Evolutionary conservation across 2,888 invertebrate species (phyloP).

Genomic region (Chrysolina americana): DNA sequence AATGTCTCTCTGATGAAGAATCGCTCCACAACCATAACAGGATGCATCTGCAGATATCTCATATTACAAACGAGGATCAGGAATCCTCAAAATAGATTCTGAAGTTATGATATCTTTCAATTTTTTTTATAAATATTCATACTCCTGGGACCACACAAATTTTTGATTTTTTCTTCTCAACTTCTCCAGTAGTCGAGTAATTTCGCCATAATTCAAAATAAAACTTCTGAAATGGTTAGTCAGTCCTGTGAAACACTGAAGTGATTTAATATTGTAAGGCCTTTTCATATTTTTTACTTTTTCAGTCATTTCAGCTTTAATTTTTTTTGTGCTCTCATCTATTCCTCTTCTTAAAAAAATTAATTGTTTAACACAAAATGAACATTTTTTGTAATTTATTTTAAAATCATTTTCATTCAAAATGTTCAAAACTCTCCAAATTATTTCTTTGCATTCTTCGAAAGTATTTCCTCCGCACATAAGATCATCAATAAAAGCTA

Average conservation of each 20-base stretch:
- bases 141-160: background rate
- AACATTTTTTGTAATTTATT: background rate
- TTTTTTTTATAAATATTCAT: background rate
- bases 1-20: background rate
- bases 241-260: too few species aligned
- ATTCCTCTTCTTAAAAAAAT: background rate
- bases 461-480: background rate
- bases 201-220: background rate
- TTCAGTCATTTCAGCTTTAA: background rate
- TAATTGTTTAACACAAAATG: background rate
- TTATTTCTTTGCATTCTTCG: background rate
- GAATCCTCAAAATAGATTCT: background rate
- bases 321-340: background rate
- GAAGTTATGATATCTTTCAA: background rate
- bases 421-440: too few species aligned
- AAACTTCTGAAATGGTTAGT: conserved; percentile 7
- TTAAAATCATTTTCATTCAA: background rate
- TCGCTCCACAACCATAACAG: conserved; percentile 1
- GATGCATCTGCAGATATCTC: background rate
- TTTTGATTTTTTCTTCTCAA: conserved; percentile 1
- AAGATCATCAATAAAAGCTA: background rate
- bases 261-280: background rate
- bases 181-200: background rate
- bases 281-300: conserved; percentile 10
- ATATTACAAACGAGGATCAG: background rate